Percentiles rank a stretch among this genome's conserved stretches.
These are phyloP conservation scores for Anabacerthia variegaticeps DNA, from an alignment of 2,797 vertebrate genomes.

Conservation along the genomic window DNA sequence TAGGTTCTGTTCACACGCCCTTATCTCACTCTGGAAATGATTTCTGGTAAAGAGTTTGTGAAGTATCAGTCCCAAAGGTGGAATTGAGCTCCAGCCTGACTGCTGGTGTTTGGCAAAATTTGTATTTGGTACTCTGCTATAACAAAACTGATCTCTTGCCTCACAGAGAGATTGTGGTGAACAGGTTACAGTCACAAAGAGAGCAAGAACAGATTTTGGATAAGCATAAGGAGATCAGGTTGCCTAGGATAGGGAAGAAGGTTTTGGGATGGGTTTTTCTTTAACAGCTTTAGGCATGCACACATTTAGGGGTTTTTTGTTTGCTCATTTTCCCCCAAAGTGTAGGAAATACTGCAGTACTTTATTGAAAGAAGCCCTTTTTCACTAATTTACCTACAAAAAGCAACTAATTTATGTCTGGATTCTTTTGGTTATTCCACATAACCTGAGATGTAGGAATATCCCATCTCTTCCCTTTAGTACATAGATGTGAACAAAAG, in stretches of 20 bases:
- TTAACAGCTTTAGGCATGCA: not conserved
- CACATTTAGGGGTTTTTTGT: not conserved
- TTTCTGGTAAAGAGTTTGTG: not conserved
- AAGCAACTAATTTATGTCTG: not conserved
- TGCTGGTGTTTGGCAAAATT: fast-evolving
- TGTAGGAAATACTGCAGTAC: not conserved
- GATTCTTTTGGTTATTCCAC: not conserved
- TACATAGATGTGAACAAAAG: not conserved
- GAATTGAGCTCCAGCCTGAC: not conserved
- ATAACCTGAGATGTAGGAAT: not conserved
- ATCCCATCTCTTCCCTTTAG: not conserved
- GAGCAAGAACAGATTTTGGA: not conserved
- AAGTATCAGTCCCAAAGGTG: not conserved
- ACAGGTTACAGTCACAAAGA: not conserved
- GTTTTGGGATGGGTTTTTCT: not conserved
- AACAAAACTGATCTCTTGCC: not conserved
- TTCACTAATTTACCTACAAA: not conserved
- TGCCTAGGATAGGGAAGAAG: not conserved
- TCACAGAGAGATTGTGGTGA: not conserved
- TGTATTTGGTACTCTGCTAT: not conserved
- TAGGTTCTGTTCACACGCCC: not conserved
- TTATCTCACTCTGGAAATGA: not conserved
- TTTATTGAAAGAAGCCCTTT: not conserved
- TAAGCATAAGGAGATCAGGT: not conserved
- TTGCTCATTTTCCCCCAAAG: not conserved